These are phyloP conservation scores for Emmelina monodactyla DNA, from an alignment of 2,888 invertebrate species.

Conservation along the genomic window DNA sequence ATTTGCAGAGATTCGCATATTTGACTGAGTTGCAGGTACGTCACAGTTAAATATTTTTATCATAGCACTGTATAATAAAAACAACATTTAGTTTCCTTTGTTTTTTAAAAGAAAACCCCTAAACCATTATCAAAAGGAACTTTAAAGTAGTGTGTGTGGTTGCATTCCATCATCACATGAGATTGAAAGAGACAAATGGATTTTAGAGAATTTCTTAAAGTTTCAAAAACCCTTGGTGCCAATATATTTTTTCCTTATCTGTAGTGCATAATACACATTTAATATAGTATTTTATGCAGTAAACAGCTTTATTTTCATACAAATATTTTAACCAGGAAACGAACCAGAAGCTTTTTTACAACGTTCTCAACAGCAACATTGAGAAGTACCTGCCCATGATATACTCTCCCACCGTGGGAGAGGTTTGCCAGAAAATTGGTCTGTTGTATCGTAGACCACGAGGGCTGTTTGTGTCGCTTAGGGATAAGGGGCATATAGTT, in stretches of 20 bases:
- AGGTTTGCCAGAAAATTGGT: slow-evolving; percentile 94
- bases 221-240: too few species aligned
- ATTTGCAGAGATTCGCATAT: slow-evolving; percentile 91
- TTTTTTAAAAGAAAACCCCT: not conserved
- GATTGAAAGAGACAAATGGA: too few species aligned
- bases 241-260: too few species aligned
- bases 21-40: slow-evolving; percentile 81
- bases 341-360: slow-evolving; percentile 91
- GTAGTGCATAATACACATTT: too few species aligned
- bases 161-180: too few species aligned
- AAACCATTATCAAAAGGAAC: too few species aligned
- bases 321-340: slow-evolving; percentile 71
- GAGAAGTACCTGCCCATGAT: slow-evolving; percentile 93
- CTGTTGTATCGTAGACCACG: slow-evolving; percentile 86
- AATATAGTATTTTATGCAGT: too few species aligned
- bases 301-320: not conserved
- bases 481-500: slow-evolving; percentile 86
- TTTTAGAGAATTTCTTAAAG: too few species aligned
- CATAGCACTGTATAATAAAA: not conserved
- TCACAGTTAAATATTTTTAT: slow-evolving; percentile 2
- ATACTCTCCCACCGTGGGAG: slow-evolving; percentile 94
- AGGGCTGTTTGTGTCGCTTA: slow-evolving; percentile 90
- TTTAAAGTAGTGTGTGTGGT: too few species aligned
- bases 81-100: not conserved
- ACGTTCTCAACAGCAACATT: slow-evolving; percentile 82